A percentile compares a stretch with the other conserved stretches of the same genome.
phyloP scores from a whole-genome alignment of 1,140 invertebrate species.

The Neuroterus valhalla region DNA sequence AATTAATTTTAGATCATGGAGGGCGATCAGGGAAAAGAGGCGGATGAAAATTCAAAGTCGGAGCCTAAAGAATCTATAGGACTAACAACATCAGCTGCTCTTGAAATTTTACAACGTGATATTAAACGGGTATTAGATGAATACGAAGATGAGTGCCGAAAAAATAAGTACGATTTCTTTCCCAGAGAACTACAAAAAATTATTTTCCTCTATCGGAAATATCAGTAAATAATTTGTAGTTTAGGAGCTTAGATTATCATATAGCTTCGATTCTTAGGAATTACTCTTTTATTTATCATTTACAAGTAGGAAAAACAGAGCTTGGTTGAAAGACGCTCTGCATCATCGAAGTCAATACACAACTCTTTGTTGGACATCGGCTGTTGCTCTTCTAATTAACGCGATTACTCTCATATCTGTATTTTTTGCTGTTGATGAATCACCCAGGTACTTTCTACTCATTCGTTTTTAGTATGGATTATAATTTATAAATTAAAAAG shows the following conservation, averaged over 20 bases:
- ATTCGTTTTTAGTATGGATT: not conserved
- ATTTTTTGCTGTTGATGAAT: slow-evolving; percentile 66
- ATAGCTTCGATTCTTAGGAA: slow-evolving; percentile 10
- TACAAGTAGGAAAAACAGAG: slow-evolving; percentile 70
- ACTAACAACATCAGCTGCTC: slow-evolving; percentile 70
- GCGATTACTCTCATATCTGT: slow-evolving; percentile 70
- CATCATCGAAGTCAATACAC: slow-evolving; percentile 80
- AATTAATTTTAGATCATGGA: slow-evolving; percentile 51
- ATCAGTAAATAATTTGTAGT: not conserved
- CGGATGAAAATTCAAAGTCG: slow-evolving; percentile 39
- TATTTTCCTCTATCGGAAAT: slow-evolving; percentile 31
- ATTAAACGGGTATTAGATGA: slow-evolving; percentile 71
- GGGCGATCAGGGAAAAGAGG: slow-evolving; percentile 32
- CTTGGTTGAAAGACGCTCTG: slow-evolving; percentile 76
- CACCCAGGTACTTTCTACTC: slow-evolving; percentile 55
- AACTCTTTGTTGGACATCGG: slow-evolving; percentile 81
- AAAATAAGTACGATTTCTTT: slow-evolving; percentile 62
- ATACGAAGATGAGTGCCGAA: slow-evolving; percentile 66
- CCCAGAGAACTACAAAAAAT: not conserved
- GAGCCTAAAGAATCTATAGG: slow-evolving; percentile 62
- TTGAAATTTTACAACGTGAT: slow-evolving; percentile 73
- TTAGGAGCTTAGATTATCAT: slow-evolving; percentile 43
- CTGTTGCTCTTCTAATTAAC: slow-evolving; percentile 74
- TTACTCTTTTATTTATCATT: slow-evolving; percentile 53
- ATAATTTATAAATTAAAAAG: slow-evolving; percentile 49